Base-by-base conservation (phyloP, 2,113 vertebrate species). In the Prochilodus magdalenae region DNA sequence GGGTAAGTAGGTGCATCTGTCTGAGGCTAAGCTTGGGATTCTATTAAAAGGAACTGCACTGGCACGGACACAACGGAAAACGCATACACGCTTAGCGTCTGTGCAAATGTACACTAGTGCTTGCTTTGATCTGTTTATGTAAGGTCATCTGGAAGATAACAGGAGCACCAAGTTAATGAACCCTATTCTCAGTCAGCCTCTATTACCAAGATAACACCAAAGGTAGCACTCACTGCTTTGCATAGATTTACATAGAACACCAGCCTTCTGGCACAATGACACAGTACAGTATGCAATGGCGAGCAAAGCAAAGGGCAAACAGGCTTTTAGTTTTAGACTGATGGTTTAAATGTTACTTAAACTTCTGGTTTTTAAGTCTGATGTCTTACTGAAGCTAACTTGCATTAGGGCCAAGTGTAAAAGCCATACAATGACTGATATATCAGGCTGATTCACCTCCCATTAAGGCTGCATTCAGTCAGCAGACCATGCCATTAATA, bases 241-340 rank as follows among this genome's bases (percentile, higher is more conserved):
- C 51, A 60, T 70, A 18, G 29, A 59, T 79, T 79, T 70, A 24
- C 76, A 67, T 57, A 40, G n/a, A 69, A 53, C 11, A 57, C 27
- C 22, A 24, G 63, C 20, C 20, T 47, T 59, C 15, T 14, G 26
- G 0, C 49, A 55, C 13, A 51, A 14, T 15, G 12, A 0, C 27
- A 26, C 20, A 36, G 20, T 67, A 15, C 8, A 69, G 53, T 7
- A 6, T 55, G 2, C 7, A 6, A 29, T 3, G 49, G 44, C 14
- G 40, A 76, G 18, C 24, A 24, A 51, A 66, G 27, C 59, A 22
- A 53, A 65, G 49, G 11, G 15, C 40, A 15, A 22, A 10, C 14
- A 3, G 16, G 49, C 13, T 14, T 51, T 51, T 49, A 49, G 44
- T 49, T 49, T 4, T 51, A 51, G 16, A 51, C 15, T 2, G 2